Conservation (phyloP, 2,797 vertebrate genomes). For the Epinephelus awoara region DNA sequence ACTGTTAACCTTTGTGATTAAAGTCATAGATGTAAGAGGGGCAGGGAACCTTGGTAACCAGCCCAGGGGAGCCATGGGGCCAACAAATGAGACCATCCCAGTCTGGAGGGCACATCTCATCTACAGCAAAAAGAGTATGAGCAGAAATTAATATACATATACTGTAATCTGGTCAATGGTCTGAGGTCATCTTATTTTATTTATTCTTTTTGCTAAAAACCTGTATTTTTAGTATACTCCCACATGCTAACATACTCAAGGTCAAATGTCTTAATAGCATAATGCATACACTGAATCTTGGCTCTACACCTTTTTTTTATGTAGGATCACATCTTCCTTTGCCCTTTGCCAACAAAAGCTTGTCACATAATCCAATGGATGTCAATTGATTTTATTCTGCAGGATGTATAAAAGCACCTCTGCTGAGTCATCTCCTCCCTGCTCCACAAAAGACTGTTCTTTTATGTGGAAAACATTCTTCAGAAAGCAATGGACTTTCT, state of each 20-base stretch:
- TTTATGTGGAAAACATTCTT: neutral
- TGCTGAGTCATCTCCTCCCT: conserved; percentile 3
- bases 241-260: too few species aligned
- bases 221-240: neutral
- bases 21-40: conserved; percentile 93
- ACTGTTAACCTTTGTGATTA: conserved; percentile 90
- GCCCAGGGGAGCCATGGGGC: conserved; percentile 89
- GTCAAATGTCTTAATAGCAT: too few species aligned
- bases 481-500: neutral
- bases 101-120: conserved; percentile 89
- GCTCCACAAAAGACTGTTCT: neutral
- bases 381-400: neutral
- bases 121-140: conserved; percentile 67
- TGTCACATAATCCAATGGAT: neutral
- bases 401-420: neutral
- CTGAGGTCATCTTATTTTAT: neutral
- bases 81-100: conserved; percentile 95
- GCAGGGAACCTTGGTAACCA: conserved; percentile 86
- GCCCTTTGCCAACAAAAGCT: neutral
- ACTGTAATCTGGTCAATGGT: neutral
- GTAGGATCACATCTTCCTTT: too few species aligned
- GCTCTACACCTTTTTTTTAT: too few species aligned
- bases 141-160: conserved; percentile 14
- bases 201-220: neutral
- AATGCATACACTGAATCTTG: too few species aligned